phyloP scores from a whole-genome alignment of 2,797 vertebrate species.

The Tapirus indicus region DNA sequence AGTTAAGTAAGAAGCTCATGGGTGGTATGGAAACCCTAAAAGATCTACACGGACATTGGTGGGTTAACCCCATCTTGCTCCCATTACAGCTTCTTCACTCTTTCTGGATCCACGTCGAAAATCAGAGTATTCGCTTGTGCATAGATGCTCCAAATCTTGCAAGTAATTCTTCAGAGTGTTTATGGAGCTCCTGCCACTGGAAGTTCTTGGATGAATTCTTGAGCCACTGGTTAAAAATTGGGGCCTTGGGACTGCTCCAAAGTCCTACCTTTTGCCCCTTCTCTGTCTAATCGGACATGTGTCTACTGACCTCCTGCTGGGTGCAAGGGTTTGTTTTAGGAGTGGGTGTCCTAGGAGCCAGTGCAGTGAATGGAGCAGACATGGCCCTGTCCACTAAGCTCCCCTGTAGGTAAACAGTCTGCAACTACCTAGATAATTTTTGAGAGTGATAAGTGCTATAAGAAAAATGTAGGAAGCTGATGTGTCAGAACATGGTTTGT shows the following conservation, averaged over 20 bases:
- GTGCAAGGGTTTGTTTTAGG: no score
- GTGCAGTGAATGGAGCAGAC: neutral
- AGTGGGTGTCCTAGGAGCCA: accelerated
- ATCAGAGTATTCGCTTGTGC: neutral
- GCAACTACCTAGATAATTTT: neutral
- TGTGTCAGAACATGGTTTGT: neutral
- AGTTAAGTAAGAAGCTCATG: neutral
- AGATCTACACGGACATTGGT: neutral
- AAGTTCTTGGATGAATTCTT: neutral
- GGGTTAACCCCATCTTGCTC: neutral
- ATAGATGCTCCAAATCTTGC: neutral
- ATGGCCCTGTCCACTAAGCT: neutral
- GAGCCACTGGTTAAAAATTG: neutral
- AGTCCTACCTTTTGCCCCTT: neutral
- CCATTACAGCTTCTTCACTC: neutral
- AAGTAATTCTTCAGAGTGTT: neutral
- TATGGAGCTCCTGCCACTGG: neutral
- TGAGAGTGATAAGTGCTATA: neutral
- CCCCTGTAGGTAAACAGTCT: neutral
- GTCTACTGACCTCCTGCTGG: neutral
- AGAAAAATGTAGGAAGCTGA: neutral
- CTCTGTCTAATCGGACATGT: neutral
- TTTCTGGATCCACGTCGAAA: neutral
- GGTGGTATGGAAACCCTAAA: neutral
- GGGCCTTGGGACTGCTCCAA: neutral